Percentiles rank a stretch among this genome's conserved stretches.
These are phyloP conservation scores for Erythrocercus mccallii DNA, from an alignment of 2,113 vertebrate species.

Conservation along the genomic window DNA sequence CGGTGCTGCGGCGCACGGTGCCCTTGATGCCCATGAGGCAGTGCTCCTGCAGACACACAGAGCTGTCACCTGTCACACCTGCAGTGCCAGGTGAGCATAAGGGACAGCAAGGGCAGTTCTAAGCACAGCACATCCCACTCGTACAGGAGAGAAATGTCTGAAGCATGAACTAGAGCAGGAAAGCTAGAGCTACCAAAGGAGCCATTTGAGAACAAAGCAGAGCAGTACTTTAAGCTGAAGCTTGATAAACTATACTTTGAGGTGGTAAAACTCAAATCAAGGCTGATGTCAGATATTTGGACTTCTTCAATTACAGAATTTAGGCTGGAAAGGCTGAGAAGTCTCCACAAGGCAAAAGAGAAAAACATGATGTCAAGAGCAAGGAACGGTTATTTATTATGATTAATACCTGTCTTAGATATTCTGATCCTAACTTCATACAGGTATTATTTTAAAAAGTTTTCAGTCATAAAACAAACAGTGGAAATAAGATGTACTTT, in stretches of 20 bases:
- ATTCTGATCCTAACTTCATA: neutral
- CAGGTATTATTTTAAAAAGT: neutral
- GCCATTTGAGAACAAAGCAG: neutral
- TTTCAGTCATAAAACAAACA: neutral
- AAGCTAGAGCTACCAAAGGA: neutral
- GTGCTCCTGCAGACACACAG: conserved; percentile 81
- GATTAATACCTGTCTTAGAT: neutral
- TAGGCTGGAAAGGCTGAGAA: neutral
- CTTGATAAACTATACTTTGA: neutral
- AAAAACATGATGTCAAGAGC: neutral
- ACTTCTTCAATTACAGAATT: neutral
- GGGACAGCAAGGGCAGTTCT: neutral
- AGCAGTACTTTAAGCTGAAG: neutral
- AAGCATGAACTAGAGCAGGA: neutral
- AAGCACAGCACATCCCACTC: neutral
- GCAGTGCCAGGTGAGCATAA: neutral
- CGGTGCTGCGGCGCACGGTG: conserved; percentile 90
- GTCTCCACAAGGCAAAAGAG: neutral
- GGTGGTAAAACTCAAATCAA: neutral
- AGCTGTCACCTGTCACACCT: neutral
- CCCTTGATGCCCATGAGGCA: conserved; percentile 99
- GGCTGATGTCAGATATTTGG: neutral
- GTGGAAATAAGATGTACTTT: neutral
- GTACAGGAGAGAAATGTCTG: neutral
- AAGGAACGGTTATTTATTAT: neutral